Evolutionary conservation across 1,140 invertebrate genomes (phyloP), one percentile per base, ranked within the genome.

Genomic region (Drosophila orena): DNA sequence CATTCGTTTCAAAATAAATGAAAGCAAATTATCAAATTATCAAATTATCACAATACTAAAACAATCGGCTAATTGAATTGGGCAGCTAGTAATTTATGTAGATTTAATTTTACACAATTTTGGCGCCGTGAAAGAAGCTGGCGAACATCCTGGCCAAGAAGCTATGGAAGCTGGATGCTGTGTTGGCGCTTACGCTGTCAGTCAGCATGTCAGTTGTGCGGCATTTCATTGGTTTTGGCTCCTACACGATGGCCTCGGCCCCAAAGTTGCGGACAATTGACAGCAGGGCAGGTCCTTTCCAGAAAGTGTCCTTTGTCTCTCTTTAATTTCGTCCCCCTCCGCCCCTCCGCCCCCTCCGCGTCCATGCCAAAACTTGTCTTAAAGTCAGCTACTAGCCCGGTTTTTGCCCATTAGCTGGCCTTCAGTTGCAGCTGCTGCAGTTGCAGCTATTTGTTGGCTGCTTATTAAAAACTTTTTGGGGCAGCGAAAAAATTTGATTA

Each of bases 381-480:
- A 59, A 71, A 71, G 46, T 56, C 15, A 24, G 12, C 27, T 35
- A 40, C 8, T 42, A 40, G 42, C 15, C 10, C 3, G 35, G 14
- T 49, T 40, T 44, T 57, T 35, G 64, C 35, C 64, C 65, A 70
- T 70, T 70, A 70, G 64, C 50, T 70, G 12, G 65, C 42, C 35
- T 46, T 68, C 56, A 46, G 42, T 15, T 62, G 59, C 44, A 66
- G 58, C 60, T 69, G 75, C 7, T 61, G 46, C 58, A 54, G 27
- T 68, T 57, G 54, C 57, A 71, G 50, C 61, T 59, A 55, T 61
- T 40, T 57, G 38, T 76, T 81, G 52, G 53, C 65, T 52, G 17
- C 56, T 52, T 65, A 72, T 72, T 71, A 68, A 84, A 62, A 85
- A 85, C 57, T 84, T 84, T 79, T 84, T 79, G 57, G 40, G 42